A percentile compares a stretch with the other conserved stretches of the same genome.
These are phyloP conservation scores for Cyanoderma ruficeps DNA, from an alignment of 2,113 vertebrate species.

Conservation along the genomic window DNA sequence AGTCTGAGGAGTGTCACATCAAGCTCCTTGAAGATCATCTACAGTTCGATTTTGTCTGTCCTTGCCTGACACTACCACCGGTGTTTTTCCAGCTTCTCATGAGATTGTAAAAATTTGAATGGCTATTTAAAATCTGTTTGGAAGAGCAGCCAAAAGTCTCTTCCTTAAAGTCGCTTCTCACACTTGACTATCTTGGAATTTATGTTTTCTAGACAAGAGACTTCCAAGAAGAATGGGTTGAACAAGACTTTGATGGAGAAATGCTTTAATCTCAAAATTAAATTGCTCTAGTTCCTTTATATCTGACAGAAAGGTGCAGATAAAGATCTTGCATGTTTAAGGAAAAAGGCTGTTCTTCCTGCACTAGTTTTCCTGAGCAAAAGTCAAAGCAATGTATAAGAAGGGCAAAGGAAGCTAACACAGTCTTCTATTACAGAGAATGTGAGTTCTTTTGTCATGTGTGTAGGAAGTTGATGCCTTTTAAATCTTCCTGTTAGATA, in stretches of 20 bases:
- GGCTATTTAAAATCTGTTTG: not conserved
- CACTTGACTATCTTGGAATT: not conserved
- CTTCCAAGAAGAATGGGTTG: not conserved
- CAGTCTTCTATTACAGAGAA: not conserved
- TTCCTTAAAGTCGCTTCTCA: not conserved
- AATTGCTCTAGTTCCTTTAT: not conserved
- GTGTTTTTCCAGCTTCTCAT: not conserved
- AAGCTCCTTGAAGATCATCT: not conserved
- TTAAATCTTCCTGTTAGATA: not conserved
- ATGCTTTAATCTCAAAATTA: not conserved
- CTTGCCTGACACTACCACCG: not conserved
- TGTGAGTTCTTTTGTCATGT: not conserved
- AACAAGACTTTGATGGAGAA: not conserved
- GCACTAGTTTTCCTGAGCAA: not conserved
- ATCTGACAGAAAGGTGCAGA: not conserved
- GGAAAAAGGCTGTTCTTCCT: not conserved
- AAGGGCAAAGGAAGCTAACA: not conserved
- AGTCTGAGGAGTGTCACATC: not conserved
- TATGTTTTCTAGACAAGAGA: not conserved
- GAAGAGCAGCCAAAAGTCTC: not conserved
- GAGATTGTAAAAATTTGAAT: not conserved
- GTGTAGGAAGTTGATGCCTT: constrained; percentile 2
- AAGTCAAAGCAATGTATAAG: not conserved
- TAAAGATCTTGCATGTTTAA: not conserved
- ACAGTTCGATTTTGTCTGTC: not conserved